phyloP scores from a whole-genome alignment of 2,888 invertebrate genomes.

The Drosophila neotestacea region DNA sequence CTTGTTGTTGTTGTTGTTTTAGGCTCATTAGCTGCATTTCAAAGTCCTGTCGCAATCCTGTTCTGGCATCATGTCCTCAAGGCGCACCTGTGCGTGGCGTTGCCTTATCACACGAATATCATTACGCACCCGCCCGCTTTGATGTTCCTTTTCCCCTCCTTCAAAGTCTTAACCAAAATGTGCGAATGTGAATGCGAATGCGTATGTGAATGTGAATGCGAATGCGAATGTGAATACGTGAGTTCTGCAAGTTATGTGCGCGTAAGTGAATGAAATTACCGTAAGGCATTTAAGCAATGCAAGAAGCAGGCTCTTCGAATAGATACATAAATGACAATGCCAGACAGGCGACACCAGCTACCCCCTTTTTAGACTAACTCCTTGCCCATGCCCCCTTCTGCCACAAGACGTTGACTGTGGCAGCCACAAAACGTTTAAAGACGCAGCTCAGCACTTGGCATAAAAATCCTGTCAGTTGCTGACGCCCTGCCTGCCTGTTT shows the following conservation, averaged over 20 bases:
- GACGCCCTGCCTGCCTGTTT: slow-evolving; percentile 8
- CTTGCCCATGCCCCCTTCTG: neutral
- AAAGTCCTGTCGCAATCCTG: slow-evolving; percentile 16
- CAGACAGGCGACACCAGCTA: slow-evolving; percentile 50
- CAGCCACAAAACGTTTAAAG: slow-evolving; percentile 77
- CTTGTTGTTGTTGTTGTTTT: slow-evolving; percentile 29
- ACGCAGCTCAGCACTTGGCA: slow-evolving; percentile 78
- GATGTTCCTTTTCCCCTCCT: slow-evolving; percentile 8
- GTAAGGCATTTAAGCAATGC: slow-evolving; percentile 83
- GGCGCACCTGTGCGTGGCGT: slow-evolving; percentile 71
- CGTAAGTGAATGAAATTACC: slow-evolving; percentile 84
- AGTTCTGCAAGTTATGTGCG: slow-evolving; percentile 83
- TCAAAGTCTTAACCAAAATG: slow-evolving; percentile 30
- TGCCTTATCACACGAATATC: slow-evolving; percentile 75
- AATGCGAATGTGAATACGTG: slow-evolving; percentile 82
- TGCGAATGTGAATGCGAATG: slow-evolving; percentile 73
- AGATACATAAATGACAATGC: slow-evolving; percentile 81
- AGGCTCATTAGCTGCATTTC: slow-evolving; percentile 78
- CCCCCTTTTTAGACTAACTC: neutral
- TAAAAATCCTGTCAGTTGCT: slow-evolving; percentile 61
- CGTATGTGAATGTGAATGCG: slow-evolving; percentile 49
- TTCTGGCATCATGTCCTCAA: slow-evolving; percentile 46
- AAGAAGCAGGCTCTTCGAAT: slow-evolving; percentile 68
- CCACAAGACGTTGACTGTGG: neutral
- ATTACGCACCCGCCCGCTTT: slow-evolving; percentile 74